These are phyloP conservation scores for Rousettus madagascariensis DNA, from an alignment of 2,797 vertebrate species.

Conservation along the genomic window DNA sequence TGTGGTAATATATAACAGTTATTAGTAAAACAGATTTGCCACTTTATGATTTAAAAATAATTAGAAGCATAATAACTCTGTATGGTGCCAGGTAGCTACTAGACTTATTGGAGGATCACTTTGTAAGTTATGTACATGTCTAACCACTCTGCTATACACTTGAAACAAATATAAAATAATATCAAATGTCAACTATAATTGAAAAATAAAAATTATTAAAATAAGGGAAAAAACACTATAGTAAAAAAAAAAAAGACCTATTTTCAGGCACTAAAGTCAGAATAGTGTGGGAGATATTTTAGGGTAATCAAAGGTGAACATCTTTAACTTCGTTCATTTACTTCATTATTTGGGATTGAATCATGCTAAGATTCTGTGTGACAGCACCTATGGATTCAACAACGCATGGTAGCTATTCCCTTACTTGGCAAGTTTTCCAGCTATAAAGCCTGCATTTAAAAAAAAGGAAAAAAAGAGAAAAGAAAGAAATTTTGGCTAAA, in stretches of 20 bases:
- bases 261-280: not conserved
- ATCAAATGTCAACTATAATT: too few species aligned
- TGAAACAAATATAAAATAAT: too few species aligned
- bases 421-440: not conserved
- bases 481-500: too few species aligned
- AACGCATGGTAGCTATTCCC: not conserved
- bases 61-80: not conserved
- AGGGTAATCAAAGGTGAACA: not conserved
- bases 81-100: too few species aligned
- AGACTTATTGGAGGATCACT: too few species aligned
- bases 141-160: too few species aligned
- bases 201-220: too few species aligned
- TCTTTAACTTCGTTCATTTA: not conserved
- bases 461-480: too few species aligned
- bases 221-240: too few species aligned
- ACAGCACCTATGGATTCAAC: not conserved
- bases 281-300: not conserved
- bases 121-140: too few species aligned
- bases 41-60: slow-evolving; percentile 37
- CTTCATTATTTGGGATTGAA: not conserved
- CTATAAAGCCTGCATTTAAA: not conserved
- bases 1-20: not conserved
- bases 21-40: slow-evolving; percentile 26
- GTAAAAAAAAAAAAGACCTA: too few species aligned
- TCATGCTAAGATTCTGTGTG: not conserved